These are phyloP conservation scores for Chydorus sphaericus DNA, from an alignment of 2,888 invertebrate species.

Conservation along the genomic window DNA sequence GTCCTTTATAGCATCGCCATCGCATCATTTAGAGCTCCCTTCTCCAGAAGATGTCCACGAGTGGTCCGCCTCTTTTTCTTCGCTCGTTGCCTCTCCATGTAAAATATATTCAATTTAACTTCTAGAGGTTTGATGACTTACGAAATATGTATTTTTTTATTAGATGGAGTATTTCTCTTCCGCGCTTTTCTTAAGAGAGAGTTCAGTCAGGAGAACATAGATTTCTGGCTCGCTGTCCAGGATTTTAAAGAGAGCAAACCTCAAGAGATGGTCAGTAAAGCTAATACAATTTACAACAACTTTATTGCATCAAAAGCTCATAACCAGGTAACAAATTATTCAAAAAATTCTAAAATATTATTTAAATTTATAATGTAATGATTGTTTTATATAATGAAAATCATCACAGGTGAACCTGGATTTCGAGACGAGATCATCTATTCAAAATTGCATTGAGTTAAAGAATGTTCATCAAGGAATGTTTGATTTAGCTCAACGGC, in stretches of 20 bases:
- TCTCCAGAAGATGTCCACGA: no score
- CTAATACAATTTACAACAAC: constrained; percentile 36
- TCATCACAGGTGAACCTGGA: constrained; percentile 36
- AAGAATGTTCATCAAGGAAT: constrained; percentile 30
- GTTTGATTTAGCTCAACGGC: constrained; percentile 37
- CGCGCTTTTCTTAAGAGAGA: constrained; percentile 37
- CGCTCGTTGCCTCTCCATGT: no score
- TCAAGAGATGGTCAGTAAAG: constrained; percentile 28
- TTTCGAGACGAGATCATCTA: constrained; percentile 33
- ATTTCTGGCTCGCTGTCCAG: constrained; percentile 41
- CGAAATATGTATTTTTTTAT: no score
- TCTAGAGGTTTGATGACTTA: no score
- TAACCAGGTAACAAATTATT: constrained; percentile 38
- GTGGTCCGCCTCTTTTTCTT: no score
- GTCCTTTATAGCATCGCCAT: no score
- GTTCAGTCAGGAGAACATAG: constrained; percentile 41
- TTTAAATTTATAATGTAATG: no score
- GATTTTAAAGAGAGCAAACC: constrained; percentile 32
- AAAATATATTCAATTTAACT: no score
- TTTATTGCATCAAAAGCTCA: constrained; percentile 37
- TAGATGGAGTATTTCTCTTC: constrained; percentile 38
- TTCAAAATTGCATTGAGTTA: constrained; percentile 27
- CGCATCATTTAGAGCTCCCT: no score
- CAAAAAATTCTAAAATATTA: no score
- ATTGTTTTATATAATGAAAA: no score